Base-by-base conservation (phyloP, 2,113 vertebrate genomes). In the Dicerorhinus sumatrensis region DNA sequence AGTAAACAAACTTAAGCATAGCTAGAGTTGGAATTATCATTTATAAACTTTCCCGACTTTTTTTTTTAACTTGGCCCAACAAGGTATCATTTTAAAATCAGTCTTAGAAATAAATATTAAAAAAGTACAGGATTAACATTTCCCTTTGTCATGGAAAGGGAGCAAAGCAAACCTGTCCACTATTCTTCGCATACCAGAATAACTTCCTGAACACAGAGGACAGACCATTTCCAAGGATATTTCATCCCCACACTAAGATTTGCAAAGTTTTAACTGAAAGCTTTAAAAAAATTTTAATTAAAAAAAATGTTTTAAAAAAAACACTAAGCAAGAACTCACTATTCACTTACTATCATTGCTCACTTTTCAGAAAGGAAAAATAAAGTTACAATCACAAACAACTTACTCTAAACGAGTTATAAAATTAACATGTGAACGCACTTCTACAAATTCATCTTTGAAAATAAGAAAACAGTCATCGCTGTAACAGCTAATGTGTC, bases 301-400 rank as follows among this genome's bases (percentile, higher is more conserved):
- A 48, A 42, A 42, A 42, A 42, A 42, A 48, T 54, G 12, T 54
- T 16, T 54, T 54, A 54, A 54, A 82, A 76, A 76, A 60, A 20
- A 88, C 36, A 58, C 21, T 48, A 63, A 88, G 27, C 6, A 88
- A 91, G 14, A 76, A 81, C 23, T 82, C 67, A 11, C 12, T 67
- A 91, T 48, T 87, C 39, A 36, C 77, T 87, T 80, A 73, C 13
- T 83, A 54, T 48, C 48, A 51, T 0, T 48, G 67, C 36, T 93
- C 21, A 1, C 29, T 91, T 80, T 93, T 84, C 83, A 39, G 42
- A 87, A 88, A 97, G 29, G 42, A 72, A 95, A 96, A 97, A 39
- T 17, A 67, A 80, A 92, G 27, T 85, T 69, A 42, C 18, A 70
- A 36, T 58, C 56, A 89, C 3, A 82, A 87, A 91, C 77, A 87